Evolutionary conservation across 2,888 invertebrate species (phyloP), one percentile per base, ranked within the genome.

Genomic region (Torymus aiolomorphi): DNA sequence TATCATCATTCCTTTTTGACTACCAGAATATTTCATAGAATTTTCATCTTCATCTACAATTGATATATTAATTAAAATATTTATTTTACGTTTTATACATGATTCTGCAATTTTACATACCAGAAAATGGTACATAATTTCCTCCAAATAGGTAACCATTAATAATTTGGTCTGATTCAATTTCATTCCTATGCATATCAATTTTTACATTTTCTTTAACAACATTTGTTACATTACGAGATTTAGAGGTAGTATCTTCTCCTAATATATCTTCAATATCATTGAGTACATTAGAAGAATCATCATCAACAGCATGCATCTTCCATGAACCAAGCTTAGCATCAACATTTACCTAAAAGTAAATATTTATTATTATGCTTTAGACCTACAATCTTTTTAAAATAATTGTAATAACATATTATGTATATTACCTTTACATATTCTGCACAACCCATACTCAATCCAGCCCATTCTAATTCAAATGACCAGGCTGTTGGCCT

Each of bases 71-170:
- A 73, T 8, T 10, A 62, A 65, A 62, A 16, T 78, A 56, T 31
- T 66, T 52, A 42, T 57, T 73, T 49, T 49, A 56, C 13, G 12
- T 57, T 54, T 72, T 12, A 42, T 13, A 66, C 11, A 42, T 72
- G 18, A 61, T 54, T 63, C 18, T 24, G n/a, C 20, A 8, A 56
- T n/a, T 59, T 18, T 20, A 65, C 13, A 73, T 81, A 86, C 86
- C 82, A 51, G 82, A 81, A 56, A 84, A 63, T 51, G 84, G 80
- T 78, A 86, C 77, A 67, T 84, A 83, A 52, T 54, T 82, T 56
- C 80, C 82, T 57, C 86, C 86, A 57, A 84, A 86, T 67, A 83
- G 82, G 31, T 84, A 87, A 13, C 85, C 86, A 71, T 72, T 52
- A 42, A 83, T 80, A 52, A 79, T 80, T 18, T 84, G 74, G 20